These are phyloP conservation scores for Baronia brevicornis DNA, from an alignment of 2,888 invertebrate species.

Conservation along the genomic window DNA sequence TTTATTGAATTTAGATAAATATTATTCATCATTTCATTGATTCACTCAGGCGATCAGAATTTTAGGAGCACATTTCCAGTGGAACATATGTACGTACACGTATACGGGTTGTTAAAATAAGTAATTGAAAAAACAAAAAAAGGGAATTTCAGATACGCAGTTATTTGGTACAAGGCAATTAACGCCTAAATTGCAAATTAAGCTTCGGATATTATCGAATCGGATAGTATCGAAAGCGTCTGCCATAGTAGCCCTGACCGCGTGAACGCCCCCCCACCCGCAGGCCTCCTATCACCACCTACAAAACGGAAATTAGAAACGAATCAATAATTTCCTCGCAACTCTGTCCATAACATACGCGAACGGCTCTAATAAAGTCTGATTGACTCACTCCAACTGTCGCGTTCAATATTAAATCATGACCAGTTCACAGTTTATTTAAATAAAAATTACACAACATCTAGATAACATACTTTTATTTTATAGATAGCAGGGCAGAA, in stretches of 20 bases:
- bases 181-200: slow-evolving; percentile 24
- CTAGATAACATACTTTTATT: too few species aligned
- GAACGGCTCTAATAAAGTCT: slow-evolving; percentile 46
- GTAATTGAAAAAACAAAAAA: too few species aligned
- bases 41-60: too few species aligned
- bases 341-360: slow-evolving; percentile 36
- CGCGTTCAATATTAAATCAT: slow-evolving; percentile 12
- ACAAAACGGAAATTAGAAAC: slow-evolving; percentile 64
- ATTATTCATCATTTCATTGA: too few species aligned
- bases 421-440: neutral
- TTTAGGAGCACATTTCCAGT: too few species aligned
- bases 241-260: slow-evolving; percentile 40
- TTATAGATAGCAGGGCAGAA: too few species aligned
- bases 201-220: slow-evolving; percentile 29
- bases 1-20: too few species aligned
- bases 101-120: too few species aligned
- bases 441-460: neutral
- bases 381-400: slow-evolving; percentile 43
- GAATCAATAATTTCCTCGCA: slow-evolving; percentile 67
- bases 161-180: too few species aligned
- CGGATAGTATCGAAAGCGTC: slow-evolving; percentile 28
- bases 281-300: slow-evolving; percentile 28
- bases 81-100: too few species aligned
- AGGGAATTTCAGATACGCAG: too few species aligned
- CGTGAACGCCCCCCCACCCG: slow-evolving; percentile 50